A percentile compares a stretch with the other conserved stretches of the same genome.
phyloP scores from a whole-genome alignment of 2,113 vertebrate species.

The Verasper variegatus region DNA sequence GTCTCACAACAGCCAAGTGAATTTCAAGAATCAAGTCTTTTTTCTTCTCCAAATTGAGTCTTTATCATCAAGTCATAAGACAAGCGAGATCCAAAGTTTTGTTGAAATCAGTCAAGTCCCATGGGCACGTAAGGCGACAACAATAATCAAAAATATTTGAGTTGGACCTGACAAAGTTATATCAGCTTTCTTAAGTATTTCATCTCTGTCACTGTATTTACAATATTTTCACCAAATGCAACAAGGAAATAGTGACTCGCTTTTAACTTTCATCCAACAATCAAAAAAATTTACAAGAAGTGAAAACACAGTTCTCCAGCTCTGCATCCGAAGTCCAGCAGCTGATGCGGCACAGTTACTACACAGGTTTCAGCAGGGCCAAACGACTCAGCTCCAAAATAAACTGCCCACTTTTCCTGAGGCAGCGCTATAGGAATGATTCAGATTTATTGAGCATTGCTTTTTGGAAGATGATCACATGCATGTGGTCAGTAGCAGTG shows the following conservation, averaged over 20 bases:
- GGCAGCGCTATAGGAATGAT: constrained; percentile 59
- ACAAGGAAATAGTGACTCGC: neutral
- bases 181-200: neutral
- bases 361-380: constrained; percentile 39
- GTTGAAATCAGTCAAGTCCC: neutral
- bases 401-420: constrained; percentile 59
- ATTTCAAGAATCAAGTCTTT: no score
- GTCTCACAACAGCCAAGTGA: neutral
- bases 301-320: neutral
- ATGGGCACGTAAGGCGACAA: neutral
- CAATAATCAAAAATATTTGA: neutral
- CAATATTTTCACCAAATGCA: neutral
- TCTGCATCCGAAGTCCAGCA: neutral
- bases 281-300: neutral
- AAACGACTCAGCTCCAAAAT: constrained; percentile 64
- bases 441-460: constrained; percentile 71
- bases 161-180: neutral
- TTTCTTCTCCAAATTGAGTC: no score
- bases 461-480: constrained; percentile 85
- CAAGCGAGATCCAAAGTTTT: neutral
- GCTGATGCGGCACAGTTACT: constrained; percentile 35
- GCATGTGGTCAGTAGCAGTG: constrained; percentile 87
- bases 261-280: neutral
- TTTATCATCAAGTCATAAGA: no score
- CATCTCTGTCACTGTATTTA: neutral